phyloP scores from a whole-genome alignment of 2,797 vertebrate species.

The Anableps anableps region DNA sequence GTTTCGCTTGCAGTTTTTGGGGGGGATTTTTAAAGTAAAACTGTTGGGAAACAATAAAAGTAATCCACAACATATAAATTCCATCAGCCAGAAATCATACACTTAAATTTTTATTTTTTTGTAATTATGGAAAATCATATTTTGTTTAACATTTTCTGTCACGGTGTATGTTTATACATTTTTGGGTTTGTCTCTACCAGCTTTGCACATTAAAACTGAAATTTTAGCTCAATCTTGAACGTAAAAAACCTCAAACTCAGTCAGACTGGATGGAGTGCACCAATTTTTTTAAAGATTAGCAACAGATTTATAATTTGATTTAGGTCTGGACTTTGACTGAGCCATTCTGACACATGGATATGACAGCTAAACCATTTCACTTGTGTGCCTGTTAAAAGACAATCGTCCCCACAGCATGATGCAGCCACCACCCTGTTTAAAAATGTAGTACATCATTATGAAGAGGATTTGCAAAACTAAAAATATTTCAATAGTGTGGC shows the following conservation, averaged over 20 bases:
- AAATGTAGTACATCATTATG: not conserved
- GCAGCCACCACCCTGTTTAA: not conserved
- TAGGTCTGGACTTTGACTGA: not conserved
- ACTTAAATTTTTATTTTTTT: not conserved
- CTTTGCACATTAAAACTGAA: no score
- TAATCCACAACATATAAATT: not conserved
- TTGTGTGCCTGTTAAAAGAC: not conserved
- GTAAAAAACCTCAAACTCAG: no score
- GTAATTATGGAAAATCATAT: not conserved
- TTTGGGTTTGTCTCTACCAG: not conserved
- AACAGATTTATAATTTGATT: no score
- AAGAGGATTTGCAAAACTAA: not conserved
- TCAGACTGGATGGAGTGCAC: no score
- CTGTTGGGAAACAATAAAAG: not conserved
- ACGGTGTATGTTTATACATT: no score
- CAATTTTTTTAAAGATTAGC: no score
- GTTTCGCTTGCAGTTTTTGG: not conserved
- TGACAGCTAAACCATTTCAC: not conserved
- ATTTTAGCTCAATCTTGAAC: no score
- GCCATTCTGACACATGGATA: not conserved
- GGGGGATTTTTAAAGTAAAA: not conserved
- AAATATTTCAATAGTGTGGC: not conserved
- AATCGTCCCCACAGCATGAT: no score
- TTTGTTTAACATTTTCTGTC: no score
- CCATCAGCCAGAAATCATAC: not conserved